Percentiles rank a stretch among this genome's conserved stretches.
Conservation (phyloP, 1,140 invertebrate species). For the Orius insidiosus region DNA sequence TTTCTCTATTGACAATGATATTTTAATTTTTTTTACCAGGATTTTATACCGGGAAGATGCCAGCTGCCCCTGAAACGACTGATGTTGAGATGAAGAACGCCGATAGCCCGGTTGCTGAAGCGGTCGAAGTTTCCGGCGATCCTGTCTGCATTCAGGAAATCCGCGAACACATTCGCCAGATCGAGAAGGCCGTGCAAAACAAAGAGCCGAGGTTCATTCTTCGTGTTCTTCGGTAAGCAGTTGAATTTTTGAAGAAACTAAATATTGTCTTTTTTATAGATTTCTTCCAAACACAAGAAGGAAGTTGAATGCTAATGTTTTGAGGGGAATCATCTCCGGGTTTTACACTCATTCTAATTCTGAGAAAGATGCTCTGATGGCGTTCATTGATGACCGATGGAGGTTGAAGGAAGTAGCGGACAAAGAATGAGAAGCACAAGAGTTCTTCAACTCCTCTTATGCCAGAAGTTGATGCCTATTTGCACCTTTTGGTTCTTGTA, state of each 20-base stretch:
- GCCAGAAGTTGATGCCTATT: slow-evolving; percentile 92
- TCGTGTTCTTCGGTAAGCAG: slow-evolving; percentile 50
- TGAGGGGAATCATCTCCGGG: slow-evolving; percentile 63
- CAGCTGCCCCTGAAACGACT: no score
- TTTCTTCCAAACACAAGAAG: slow-evolving; percentile 72
- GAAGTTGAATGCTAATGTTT: slow-evolving; percentile 67
- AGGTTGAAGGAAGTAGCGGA: slow-evolving; percentile 34
- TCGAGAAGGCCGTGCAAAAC: slow-evolving; percentile 83
- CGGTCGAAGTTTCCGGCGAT: slow-evolving; percentile 45
- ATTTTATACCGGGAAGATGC: no score
- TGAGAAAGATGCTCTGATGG: slow-evolving; percentile 58
- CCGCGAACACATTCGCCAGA: slow-evolving; percentile 80
- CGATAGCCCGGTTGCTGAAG: no score
- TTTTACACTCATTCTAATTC: slow-evolving; percentile 51
- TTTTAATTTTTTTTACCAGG: no score
- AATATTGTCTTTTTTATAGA: slow-evolving; percentile 32
- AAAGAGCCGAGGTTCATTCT: slow-evolving; percentile 90
- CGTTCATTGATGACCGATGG: slow-evolving; percentile 53
- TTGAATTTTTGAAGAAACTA: no score
- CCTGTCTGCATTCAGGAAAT: slow-evolving; percentile 60
- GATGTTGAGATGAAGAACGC: no score
- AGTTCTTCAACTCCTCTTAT: slow-evolving; percentile 53
- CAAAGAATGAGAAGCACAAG: slow-evolving; percentile 39
- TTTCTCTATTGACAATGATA: no score
- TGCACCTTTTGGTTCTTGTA: slow-evolving; percentile 81